A percentile compares a stretch with the other conserved stretches of the same genome.
Conservation (phyloP, 2,888 invertebrate species). For the Calameuta filiformis region DNA sequence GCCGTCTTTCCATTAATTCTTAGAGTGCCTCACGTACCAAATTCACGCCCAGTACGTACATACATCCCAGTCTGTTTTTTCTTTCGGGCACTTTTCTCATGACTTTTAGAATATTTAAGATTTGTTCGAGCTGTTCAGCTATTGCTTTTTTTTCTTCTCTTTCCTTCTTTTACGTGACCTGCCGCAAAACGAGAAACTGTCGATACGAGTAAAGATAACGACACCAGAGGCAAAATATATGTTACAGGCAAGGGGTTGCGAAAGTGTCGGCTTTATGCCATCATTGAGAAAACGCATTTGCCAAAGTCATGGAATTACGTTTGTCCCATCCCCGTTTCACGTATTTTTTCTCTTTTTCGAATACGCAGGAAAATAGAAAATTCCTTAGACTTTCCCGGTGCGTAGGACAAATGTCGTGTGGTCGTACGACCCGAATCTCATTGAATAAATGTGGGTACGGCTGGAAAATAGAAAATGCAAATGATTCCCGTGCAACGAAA, state of each 20-base stretch:
- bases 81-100: not conserved
- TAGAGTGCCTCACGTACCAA: not conserved
- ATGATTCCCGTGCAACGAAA: not conserved
- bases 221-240: not conserved
- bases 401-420: not conserved
- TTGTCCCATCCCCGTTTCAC: not conserved
- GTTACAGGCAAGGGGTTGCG: not conserved
- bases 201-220: too few species aligned
- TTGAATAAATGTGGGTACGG: not conserved
- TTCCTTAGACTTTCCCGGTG: not conserved
- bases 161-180: not conserved
- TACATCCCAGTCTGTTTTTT: not conserved
- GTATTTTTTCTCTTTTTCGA: not conserved
- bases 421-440: not conserved
- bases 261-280: not conserved
- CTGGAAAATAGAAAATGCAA: not conserved
- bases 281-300: not conserved
- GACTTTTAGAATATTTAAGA: not conserved
- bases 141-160: not conserved
- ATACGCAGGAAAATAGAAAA: not conserved
- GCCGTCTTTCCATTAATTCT: not conserved
- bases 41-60: not conserved
- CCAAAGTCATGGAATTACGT: not conserved
- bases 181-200: not conserved
- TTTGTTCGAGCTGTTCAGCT: not conserved